These are phyloP conservation scores for Romanogobio albipinnatus DNA, from an alignment of 2,113 vertebrate genomes.

Conservation along the genomic window DNA sequence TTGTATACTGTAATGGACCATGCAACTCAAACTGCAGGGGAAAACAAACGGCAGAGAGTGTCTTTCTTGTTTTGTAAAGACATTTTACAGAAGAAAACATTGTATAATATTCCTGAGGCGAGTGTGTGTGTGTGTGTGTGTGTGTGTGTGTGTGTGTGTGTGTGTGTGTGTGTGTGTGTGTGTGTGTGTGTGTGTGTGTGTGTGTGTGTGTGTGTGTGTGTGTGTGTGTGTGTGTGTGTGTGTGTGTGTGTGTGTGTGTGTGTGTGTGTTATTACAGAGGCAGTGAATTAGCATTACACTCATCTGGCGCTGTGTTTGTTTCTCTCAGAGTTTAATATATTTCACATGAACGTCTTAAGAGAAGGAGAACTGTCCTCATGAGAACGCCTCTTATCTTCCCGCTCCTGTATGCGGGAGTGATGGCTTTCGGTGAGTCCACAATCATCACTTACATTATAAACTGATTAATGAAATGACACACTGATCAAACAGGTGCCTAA, in stretches of 20 bases:
- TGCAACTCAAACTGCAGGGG: too few relatives aligned
- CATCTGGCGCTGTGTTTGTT: background rate
- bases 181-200: background rate
- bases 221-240: constrained; percentile 38
- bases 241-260: constrained; percentile 12
- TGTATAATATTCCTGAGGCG: too few relatives aligned
- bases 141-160: constrained; percentile 18
- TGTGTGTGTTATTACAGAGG: background rate
- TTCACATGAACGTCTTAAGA: background rate
- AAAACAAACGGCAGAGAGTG: too few relatives aligned
- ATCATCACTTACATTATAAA: background rate
- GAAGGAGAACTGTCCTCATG: constrained; percentile 32
- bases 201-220: constrained; percentile 27
- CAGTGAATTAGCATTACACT: background rate
- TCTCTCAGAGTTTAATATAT: constrained; percentile 8
- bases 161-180: background rate
- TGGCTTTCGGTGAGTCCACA: constrained; percentile 35
- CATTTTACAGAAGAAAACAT: too few relatives aligned
- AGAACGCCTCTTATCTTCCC: background rate
- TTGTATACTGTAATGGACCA: too few relatives aligned
- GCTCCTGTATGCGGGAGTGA: constrained; percentile 37
- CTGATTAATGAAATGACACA: background rate
- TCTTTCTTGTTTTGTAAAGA: too few relatives aligned
- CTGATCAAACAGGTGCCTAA: background rate
- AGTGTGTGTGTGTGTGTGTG: too few relatives aligned